A percentile compares a stretch with the other conserved stretches of the same genome.
Evolutionary conservation across 2,113 vertebrate species (phyloP).

Genomic region (Myrmecobius fasciatus): DNA sequence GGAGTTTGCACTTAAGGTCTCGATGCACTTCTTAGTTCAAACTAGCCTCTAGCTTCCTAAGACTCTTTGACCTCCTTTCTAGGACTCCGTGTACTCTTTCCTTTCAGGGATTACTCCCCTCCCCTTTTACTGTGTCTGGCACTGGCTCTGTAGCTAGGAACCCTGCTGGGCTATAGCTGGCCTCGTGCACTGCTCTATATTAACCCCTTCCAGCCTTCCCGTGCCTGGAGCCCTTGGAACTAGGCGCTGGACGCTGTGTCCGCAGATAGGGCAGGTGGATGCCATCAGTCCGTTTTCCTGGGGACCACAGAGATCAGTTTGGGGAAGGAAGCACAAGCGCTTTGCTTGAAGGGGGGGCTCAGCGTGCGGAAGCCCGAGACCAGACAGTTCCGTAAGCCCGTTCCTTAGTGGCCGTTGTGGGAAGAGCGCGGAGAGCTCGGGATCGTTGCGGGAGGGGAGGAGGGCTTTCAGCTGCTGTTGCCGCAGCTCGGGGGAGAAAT

Average conservation of each 20-base stretch:
- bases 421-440: background rate
- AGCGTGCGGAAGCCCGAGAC: conserved; percentile 6
- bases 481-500: conserved; percentile 25
- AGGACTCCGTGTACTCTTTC: background rate
- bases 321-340: conserved; percentile 60
- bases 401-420: conserved; percentile 62
- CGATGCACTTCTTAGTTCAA: background rate
- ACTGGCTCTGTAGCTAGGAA: background rate
- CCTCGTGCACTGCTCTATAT: conserved; percentile 37
- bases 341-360: conserved; percentile 57
- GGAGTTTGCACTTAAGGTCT: background rate
- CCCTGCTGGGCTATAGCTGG: background rate
- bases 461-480: conserved; percentile 15
- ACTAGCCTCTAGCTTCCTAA: conserved; percentile 24
- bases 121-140: background rate
- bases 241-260: conserved; percentile 50
- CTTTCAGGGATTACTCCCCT: background rate
- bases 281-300: conserved; percentile 42
- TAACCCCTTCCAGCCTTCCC: conserved; percentile 34
- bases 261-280: conserved; percentile 39
- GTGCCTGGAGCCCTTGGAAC: conserved; percentile 39
- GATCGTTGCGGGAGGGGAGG: background rate
- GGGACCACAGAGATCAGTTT: conserved; percentile 53
- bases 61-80: conserved; percentile 9
- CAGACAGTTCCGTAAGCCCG: conserved; percentile 25